phyloP scores from a whole-genome alignment of 2,797 vertebrate genomes.

The Etheostoma perlongum region DNA sequence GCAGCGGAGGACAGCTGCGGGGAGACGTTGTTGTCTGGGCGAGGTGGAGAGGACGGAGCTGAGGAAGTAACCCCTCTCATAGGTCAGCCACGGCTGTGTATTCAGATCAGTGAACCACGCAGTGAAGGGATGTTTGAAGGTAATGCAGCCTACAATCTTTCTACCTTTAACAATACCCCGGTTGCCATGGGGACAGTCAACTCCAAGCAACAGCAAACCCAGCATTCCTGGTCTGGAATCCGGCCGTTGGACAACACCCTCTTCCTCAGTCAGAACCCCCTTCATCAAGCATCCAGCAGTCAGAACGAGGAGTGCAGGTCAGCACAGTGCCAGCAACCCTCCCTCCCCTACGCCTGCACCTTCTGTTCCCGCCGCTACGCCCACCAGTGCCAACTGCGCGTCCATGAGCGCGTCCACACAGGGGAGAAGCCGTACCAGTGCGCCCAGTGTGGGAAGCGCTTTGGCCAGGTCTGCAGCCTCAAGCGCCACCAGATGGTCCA shows the following conservation, averaged over 20 bases:
- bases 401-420: constrained; percentile 64
- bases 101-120: constrained; percentile 24
- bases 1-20: background rate
- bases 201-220: constrained; percentile 16
- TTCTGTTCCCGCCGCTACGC: constrained; percentile 61
- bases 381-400: constrained; percentile 68
- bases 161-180: constrained; percentile 14
- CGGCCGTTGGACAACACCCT: background rate
- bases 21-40: background rate
- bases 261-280: constrained; percentile 10
- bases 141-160: background rate
- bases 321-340: constrained; percentile 1
- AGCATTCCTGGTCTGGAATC: constrained; percentile 23
- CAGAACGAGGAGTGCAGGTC: constrained; percentile 24
- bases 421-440: constrained; percentile 73
- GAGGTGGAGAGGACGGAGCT: background rate
- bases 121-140: constrained; percentile 6
- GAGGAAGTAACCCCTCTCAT: background rate
- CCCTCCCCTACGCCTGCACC: constrained; percentile 46
- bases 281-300: background rate
- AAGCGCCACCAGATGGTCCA: constrained; percentile 76
- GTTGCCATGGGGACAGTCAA: constrained; percentile 7
- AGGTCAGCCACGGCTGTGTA: constrained; percentile 12
- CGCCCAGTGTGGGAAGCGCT: constrained; percentile 69
- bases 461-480: constrained; percentile 70